Evolutionary conservation across 2,113 vertebrate genomes (phyloP).

Genomic region (Sinocyclocheilus anshuiensis): DNA sequence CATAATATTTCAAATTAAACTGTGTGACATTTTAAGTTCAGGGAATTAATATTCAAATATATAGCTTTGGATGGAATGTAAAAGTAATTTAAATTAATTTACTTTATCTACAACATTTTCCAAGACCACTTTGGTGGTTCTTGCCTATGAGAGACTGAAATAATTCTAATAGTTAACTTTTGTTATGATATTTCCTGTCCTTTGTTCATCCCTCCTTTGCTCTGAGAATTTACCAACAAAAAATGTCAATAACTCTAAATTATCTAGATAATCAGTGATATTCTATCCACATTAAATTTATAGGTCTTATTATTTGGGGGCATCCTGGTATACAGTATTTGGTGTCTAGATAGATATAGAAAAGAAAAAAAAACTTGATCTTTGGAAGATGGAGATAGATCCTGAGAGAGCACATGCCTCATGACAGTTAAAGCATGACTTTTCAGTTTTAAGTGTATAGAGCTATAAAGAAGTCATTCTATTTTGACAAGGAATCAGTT

Average conservation of each 20-base stretch:
- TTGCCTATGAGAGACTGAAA: too few species aligned
- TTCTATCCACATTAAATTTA: not conserved
- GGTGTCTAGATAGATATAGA: not conserved
- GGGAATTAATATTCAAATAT: too few species aligned
- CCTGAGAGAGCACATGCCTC: not conserved
- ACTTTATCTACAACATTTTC: too few species aligned
- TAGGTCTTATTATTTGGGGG: not conserved
- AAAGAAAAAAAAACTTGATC: not conserved
- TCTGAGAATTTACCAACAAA: not conserved
- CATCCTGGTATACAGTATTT: not conserved
- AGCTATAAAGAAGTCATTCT: not conserved
- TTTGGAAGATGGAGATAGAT: not conserved
- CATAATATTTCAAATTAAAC: too few species aligned
- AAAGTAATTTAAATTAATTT: too few species aligned
- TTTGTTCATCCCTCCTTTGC: not conserved
- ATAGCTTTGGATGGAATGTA: too few species aligned
- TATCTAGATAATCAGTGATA: not conserved
- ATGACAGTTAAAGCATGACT: not conserved
- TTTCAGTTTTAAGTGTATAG: not conserved
- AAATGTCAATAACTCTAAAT: not conserved
- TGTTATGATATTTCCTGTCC: not conserved
- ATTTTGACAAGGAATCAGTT: slow-evolving; percentile 7
- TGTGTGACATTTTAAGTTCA: too few species aligned
- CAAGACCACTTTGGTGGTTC: too few species aligned
- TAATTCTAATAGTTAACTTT: too few species aligned